These are phyloP conservation scores for Nemapogon koenigi DNA, from an alignment of 2,888 invertebrate species.

Conservation along the genomic window DNA sequence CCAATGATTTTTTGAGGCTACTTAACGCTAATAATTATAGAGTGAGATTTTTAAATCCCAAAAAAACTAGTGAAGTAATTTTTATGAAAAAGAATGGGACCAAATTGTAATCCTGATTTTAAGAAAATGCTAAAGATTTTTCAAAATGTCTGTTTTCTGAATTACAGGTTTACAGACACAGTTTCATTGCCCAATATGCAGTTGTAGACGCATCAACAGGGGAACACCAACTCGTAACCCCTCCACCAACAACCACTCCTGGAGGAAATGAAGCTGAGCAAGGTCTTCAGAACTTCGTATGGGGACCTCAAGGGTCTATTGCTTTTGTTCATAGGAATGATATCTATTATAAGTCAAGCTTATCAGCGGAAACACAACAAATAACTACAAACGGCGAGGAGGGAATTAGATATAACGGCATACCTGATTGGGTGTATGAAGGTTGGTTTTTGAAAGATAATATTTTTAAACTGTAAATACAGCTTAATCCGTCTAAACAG, in stretches of 20 bases:
- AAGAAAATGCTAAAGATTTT: too few species aligned
- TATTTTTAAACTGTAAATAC: too few species aligned
- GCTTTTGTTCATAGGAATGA: conserved; percentile 78
- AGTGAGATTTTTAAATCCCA: too few species aligned
- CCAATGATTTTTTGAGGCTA: too few species aligned
- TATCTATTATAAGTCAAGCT: conserved; percentile 74
- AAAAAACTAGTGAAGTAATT: too few species aligned
- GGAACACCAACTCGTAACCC: conserved; percentile 30
- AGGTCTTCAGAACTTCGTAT: conserved; percentile 74
- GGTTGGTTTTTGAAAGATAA: conserved; percentile 70
- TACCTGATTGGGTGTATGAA: conserved; percentile 96
- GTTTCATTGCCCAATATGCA: conserved; percentile 77
- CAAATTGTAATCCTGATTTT: too few species aligned
- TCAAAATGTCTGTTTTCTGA: too few species aligned
- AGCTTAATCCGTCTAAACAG: too few species aligned
- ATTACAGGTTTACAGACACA: conserved; percentile 78
- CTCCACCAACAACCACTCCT: conserved; percentile 22
- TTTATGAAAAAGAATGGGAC: too few species aligned
- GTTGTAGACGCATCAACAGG: conserved; percentile 69
- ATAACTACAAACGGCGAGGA: conserved; percentile 69
- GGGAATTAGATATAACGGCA: conserved; percentile 78
- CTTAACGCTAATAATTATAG: too few species aligned
- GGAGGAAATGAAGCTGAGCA: conserved; percentile 26
- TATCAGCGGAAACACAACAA: conserved; percentile 44
- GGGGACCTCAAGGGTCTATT: conserved; percentile 79